Base-by-base conservation (phyloP, 2,797 vertebrate genomes). In the Clarias pachynema region DNA sequence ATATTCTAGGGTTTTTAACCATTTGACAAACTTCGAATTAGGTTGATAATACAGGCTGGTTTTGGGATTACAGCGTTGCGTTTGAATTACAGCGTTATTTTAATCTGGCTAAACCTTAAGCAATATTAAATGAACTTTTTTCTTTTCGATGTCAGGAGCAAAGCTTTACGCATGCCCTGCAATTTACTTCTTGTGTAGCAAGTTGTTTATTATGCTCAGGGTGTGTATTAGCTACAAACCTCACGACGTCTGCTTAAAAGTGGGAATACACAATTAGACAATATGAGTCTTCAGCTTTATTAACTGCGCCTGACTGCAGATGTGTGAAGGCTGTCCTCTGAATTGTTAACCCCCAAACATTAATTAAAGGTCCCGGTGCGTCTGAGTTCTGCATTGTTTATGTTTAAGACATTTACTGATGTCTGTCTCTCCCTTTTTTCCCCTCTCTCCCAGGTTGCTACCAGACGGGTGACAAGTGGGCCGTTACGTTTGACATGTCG, bases 401-500 rank as follows among this genome's bases (percentile, higher is more conserved):
- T 20, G 24, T 49, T 37, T 74, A 56, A 62, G 3, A 62, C 56
- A 78, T 69, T 44, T 59, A 24, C 75, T 86, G 26, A 86, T n/a
- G 24, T 65, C 40, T 14, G 22, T 26, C 70, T 24, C 16, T 59
- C 16, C 53, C 0, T 85, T 84, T 14, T 83, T 62, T 91, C 6
- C 34, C 34, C 34, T 5, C 34, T 37, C 34, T 37, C 34, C 34
- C 88, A 97, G 97, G 91, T 87, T 96, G 90, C 65, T 85, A 91
- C 72, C 95, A 95, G 91, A 85, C 85, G 8, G 94, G 93, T 31
- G 91, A 93, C 20, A 95, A 89, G 78, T 97, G 96, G 96, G 94
- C 93, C 0, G 87, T 98, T 80, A 96, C 95, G 63, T 97, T 98
- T 81, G 96, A 98, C 93, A 89, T 96, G 94, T 97, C 96, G 60